Conservation (phyloP, 2,888 invertebrate species). For the Diplazon laetatorius region DNA sequence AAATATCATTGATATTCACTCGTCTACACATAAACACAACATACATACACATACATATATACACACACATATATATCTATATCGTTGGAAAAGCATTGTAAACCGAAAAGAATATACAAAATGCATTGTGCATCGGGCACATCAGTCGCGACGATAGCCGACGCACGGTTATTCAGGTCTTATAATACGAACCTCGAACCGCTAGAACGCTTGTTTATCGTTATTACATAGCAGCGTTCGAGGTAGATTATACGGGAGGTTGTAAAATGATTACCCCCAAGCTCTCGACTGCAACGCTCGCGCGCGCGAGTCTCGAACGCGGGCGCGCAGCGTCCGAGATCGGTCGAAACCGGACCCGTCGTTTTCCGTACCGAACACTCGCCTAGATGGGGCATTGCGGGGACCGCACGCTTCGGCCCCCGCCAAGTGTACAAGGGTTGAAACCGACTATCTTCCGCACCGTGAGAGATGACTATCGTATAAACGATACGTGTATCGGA, state of each 20-base stretch:
- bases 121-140: constrained; percentile 40
- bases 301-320: background rate
- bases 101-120: constrained; percentile 38
- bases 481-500: constrained; percentile 51
- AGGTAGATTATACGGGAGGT: constrained; percentile 75
- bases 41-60: background rate
- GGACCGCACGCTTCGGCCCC: constrained; percentile 40
- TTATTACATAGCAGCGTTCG: constrained; percentile 72
- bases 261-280: constrained; percentile 74
- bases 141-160: background rate
- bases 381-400: background rate
- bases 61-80: constrained; percentile 9
- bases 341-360: background rate
- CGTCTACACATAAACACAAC: constrained; percentile 9
- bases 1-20: constrained; percentile 78
- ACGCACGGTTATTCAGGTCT: constrained; percentile 53
- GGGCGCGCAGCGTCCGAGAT: too few relatives aligned
- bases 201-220: constrained; percentile 77
- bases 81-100: background rate
- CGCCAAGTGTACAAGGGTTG: constrained; percentile 55
- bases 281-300: background rate
- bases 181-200: constrained; percentile 66
- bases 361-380: constrained; percentile 20
- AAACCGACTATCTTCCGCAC: constrained; percentile 39
- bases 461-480: constrained; percentile 64